Base-by-base conservation (phyloP, 2,888 invertebrate genomes). In the Campoplex nolae region DNA sequence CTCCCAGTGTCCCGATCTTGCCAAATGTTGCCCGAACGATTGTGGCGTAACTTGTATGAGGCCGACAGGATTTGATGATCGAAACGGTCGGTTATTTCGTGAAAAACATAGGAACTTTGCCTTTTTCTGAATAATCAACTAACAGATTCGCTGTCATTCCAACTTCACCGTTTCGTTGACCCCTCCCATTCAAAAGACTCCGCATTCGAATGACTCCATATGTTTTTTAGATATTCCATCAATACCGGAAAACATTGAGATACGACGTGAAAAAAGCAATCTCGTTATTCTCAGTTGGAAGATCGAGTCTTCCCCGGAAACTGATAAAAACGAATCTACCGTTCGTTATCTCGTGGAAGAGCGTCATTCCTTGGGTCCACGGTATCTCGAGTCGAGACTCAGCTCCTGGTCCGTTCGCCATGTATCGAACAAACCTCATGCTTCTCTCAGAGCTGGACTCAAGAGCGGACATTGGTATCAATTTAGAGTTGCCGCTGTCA, bases 391-490 rank as follows among this genome's bases (percentile, higher is more conserved):
- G 86, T 95, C 96, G 0, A 95, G 96, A 88, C 95, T 97, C 82
- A 96, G 96, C 48, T 95, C 96, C 35, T 97, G 97, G 97, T 95
- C 94, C 70, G 94, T 96, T n/a, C 92, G 96, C 62, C 93, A 92
- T 51, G 90, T 92, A 38, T 91, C 92, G 28, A 90, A 91, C 87
- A 96, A 96, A 89, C 95, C 95, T 0, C 95, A 95, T 88, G 95
- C 95, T 2, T 95, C 95, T 0, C 93, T 97, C 16, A 95, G 95
- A 35, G 95, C 95, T 81, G 93, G 96, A 48, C 93, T 96, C 74
- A 96, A 96, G 91, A 96, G 97, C 0, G 97, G 97, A 4, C 96
- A 96, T 74, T 97, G 97, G 97, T 97, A 97, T 93, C 96, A 97
- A 89, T 97, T 97, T 92, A 95, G 97, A n/a, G 96, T 97, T 6